Base-by-base conservation (phyloP, 2,888 invertebrate species). In the Itoplectis maculator region DNA sequence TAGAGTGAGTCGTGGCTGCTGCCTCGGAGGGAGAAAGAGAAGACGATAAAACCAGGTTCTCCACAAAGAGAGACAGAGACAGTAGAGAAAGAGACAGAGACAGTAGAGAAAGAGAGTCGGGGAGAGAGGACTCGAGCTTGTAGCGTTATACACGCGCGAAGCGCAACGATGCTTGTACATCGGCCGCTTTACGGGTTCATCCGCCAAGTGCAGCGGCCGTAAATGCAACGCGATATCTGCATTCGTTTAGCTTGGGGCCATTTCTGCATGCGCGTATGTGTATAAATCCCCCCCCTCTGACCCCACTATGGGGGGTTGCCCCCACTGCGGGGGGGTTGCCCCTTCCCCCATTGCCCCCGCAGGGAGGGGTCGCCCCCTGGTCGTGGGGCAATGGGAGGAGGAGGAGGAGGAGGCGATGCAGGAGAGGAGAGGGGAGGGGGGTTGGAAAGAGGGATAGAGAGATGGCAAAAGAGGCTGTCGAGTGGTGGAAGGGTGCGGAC, bases 141-240 rank as follows among this genome's bases (percentile, higher is more conserved):
- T 68, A 79, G 73, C 54, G 51, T 5, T 54, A 42, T 15, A 23
- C 82, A 72, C 40, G 79, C 76, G 76, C 61, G 72, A 45, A 74
- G 23, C 73, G 76, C 80, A 83, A 80, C 82, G 79, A 77, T 77
- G 82, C 73, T 66, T 68, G 69, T 77, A 56, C 76, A 76, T 54
- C 63, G 78, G 49, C 70, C 72, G 79, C 76, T 72, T 73, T 74
- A 76, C 61, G 37, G 68, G 66, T 61, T 45, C 76, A 66, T 76
- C 73, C 69, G 70, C 75, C 72, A 76, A 79, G 75, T 81, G 79
- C 86, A 84, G 79, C 81, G 82, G 83, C 81, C 85, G 81, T 85
- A 83, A 86, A 84, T 82, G 83, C 79, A 83, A 83, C 81, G 78
- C 81, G 78, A 77, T 78, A 82, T 81, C 82, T 85, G 79, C 76